Conservation (phyloP, 1,140 invertebrate species). For the Zaprionus capensis region DNA sequence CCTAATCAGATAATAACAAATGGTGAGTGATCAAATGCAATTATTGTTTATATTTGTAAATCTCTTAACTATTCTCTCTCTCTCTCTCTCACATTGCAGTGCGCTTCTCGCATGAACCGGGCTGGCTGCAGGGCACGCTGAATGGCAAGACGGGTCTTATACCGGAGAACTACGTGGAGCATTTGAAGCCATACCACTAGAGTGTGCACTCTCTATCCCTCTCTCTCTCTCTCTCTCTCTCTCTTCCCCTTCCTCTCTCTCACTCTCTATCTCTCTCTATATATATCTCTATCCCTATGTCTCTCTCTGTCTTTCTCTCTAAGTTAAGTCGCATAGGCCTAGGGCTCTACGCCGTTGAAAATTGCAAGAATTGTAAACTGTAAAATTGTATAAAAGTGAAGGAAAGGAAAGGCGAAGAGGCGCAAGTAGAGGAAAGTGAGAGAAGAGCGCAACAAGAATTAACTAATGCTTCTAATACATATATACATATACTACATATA, state of each 20-base stretch:
- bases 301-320: conserved; percentile 1
- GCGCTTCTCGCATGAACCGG: conserved; percentile 94
- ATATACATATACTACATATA: conserved; percentile 19
- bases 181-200: conserved; percentile 81
- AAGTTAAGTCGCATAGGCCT: conserved; percentile 28
- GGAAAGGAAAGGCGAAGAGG: neutral
- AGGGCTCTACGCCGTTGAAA: conserved; percentile 27
- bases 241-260: neutral
- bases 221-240: neutral
- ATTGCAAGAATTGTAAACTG: conserved; percentile 23
- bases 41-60: neutral
- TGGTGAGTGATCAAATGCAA: conserved; percentile 87
- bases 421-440: conserved; percentile 6
- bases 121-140: conserved; percentile 97
- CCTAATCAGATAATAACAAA: conserved; percentile 99
- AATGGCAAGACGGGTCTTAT: conserved; percentile 97
- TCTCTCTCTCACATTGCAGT: conserved; percentile 87
- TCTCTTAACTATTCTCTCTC: neutral
- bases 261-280: neutral
- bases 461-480: conserved; percentile 20
- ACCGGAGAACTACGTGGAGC: conserved; percentile 98
- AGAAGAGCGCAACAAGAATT: conserved; percentile 28
- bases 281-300: neutral
- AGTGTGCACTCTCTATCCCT: conserved; percentile 17
- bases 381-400: conserved; percentile 30